Percentiles rank a stretch among this genome's conserved stretches.
Evolutionary conservation across 2,797 vertebrate genomes (phyloP).

Genomic region (Schizopygopsis pylzovi): DNA sequence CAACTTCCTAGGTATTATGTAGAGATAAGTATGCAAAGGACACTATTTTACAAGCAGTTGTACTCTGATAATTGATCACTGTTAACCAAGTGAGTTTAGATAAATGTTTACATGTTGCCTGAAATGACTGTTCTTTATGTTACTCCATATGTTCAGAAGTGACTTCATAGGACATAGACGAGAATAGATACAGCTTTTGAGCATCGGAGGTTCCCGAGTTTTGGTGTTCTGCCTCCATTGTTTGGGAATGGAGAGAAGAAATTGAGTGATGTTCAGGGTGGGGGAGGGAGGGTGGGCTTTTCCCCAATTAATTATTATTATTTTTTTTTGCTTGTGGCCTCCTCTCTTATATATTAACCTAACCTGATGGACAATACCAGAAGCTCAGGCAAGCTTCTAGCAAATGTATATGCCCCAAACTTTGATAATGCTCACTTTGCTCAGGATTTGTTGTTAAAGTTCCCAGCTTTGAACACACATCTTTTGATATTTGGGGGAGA

Average conservation of each 20-base stretch:
- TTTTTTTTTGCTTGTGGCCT: not conserved
- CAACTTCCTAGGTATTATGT: too few species aligned
- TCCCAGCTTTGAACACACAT: not conserved
- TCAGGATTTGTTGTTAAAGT: not conserved
- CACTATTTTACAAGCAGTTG: too few species aligned
- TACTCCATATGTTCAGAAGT: not conserved
- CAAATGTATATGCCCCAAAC: not conserved
- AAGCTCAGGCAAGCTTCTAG: not conserved
- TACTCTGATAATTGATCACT: too few species aligned
- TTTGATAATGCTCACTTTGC: not conserved
- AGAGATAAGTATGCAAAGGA: too few species aligned
- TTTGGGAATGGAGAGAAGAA: conserved; percentile 1
- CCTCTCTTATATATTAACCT: not conserved
- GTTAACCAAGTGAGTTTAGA: too few species aligned
- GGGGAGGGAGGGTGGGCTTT: not conserved
- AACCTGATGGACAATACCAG: not conserved
- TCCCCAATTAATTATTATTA: not conserved
- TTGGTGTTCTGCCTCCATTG: too few species aligned
- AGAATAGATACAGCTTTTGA: not conserved
- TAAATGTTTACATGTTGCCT: too few species aligned
- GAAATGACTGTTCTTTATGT: too few species aligned
- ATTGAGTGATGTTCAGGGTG: not conserved
- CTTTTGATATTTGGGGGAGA: too few species aligned
- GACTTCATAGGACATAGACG: not conserved
- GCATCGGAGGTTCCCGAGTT: not conserved